Evolutionary conservation across 2,888 invertebrate species (phyloP), one percentile per base, ranked within the genome.

Genomic region (Tachina fera): DNA sequence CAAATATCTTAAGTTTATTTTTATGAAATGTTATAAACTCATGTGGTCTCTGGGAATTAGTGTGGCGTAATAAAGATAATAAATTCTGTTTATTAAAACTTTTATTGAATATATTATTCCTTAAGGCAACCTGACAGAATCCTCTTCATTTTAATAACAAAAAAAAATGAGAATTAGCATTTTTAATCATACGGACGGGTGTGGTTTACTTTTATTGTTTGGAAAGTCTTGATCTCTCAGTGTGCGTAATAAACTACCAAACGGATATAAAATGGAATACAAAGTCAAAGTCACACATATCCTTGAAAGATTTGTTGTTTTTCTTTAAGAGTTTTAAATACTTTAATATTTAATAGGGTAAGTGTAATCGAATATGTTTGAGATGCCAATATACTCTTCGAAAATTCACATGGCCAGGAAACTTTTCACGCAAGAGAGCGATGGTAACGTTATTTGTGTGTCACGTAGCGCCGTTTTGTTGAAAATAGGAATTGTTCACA

Each of bases 81-180:
- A 22, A 41, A 9, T 60, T 60, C n/a, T 39, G 9, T 60, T 41
- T 41, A 60, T 39, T 39, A 1, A 13, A 58, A 31, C n/a, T 60
- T 9, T 41, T 9, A 39, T 60, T 56, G n/a, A 11, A 39, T 60
- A 60, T 41, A 60, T n/a, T 60, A 19, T 39, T 39, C 39, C 9
- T 39, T 60, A 31, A 11, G 16, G 22, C 14, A 60, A 60, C 14
- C 9, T 41, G n/a, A 41, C 10, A 60, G n/a, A 41, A n/a, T n/a
- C 14, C n/a, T 39, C 39, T 60, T 60, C 60, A 60, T 39, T 58
- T 60, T 60, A n/a, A 39, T 60, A 9, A 31, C 31, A 31, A 60
- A 60, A 16, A 60, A 16, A 19, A 43, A 19, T 8, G 13, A 0
- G 45, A 45, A 63, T 45, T 43, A 63, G 45, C 6, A 43, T 63